Conservation (phyloP, 2,113 vertebrate genomes). For the Glaucomys volans region DNA sequence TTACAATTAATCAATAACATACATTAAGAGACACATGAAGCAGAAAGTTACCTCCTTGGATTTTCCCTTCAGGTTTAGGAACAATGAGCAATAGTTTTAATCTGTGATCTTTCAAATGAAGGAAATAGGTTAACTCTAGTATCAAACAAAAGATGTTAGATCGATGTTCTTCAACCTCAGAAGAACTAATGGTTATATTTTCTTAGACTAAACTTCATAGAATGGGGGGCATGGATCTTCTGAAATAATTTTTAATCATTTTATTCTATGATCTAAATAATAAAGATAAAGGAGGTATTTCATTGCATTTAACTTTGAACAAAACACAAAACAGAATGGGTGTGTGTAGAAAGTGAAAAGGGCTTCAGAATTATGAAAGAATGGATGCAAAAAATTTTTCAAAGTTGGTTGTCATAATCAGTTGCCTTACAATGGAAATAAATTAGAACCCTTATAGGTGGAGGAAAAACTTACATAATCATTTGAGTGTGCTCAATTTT, state of each 20-base stretch:
- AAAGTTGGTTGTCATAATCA: slow-evolving; percentile 43
- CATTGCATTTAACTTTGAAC: slow-evolving; percentile 38
- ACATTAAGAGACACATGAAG: background rate
- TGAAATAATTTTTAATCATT: slow-evolving; percentile 66
- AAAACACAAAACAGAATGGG: background rate
- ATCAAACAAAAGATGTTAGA: slow-evolving; percentile 32
- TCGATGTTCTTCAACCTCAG: background rate
- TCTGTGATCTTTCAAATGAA: slow-evolving; percentile 10
- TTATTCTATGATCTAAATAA: slow-evolving; percentile 64
- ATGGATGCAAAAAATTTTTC: slow-evolving; percentile 8
- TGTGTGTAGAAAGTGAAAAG: background rate
- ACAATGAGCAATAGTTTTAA: slow-evolving; percentile 23
- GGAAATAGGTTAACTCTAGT: background rate
- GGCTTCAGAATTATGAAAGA: slow-evolving; percentile 24
- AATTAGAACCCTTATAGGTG: slow-evolving; percentile 66
- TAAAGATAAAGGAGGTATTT: background rate
- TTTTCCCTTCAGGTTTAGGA: slow-evolving; percentile 15
- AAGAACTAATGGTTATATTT: slow-evolving; percentile 55
- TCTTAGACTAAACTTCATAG: slow-evolving; percentile 24
- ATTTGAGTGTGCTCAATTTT: slow-evolving; percentile 66
- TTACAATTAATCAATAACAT: background rate
- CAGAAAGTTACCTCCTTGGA: background rate
- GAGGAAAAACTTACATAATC: slow-evolving; percentile 75
- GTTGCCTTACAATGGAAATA: slow-evolving; percentile 75
- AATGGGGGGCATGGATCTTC: slow-evolving; percentile 37